Base-by-base conservation (phyloP, 2,797 vertebrate species). In the Taeniopygia guttata region DNA sequence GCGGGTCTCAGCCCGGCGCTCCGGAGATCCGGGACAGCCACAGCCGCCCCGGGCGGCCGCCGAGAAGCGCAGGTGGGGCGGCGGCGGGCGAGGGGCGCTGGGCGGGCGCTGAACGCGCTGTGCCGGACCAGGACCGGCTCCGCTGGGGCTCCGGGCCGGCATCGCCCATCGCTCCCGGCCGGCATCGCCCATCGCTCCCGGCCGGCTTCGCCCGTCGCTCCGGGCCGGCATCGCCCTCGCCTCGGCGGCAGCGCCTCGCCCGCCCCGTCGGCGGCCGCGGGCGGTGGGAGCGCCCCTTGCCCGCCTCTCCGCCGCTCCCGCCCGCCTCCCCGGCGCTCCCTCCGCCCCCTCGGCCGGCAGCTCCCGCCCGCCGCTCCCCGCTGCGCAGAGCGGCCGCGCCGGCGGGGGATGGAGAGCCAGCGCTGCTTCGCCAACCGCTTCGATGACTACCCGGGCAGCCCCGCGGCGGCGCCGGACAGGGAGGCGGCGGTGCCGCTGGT, bases 391-490 rank as follows among this genome's bases (percentile, higher is more conserved):
- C 80, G 59, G 59, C 75, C 51, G 82, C n/a, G 78, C 79, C 77
- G 78, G 84, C 72, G 40, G 70, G 42, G 46, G 38, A 99, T 99
- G 98, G 98, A 98, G 95, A 98, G 97, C 98, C 97, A 97, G 84
- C 98, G 98, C 93, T 98, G 98, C 97, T 99, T 99, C 90, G 93
- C 98, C 46, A 99, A 98, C 97, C 98, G 97, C 95, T 99, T 98
- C 97, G 98, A 98, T 67, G 98, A 99, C 97, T 98, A 98, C 97
- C 97, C 95, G 93, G 98, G 98, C 68, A 98, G 97, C 96, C 96
- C 98, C 93, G 97, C 98, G 76, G 96, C 95, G 46, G 98, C 96
- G 55, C 98, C 98, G 96, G 95, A 97, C 81, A 96, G 92, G 7
- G 97, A 98, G 40, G 90, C 95, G 60, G 95, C 98, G 91, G 94